These are phyloP conservation scores for Papilio elwesi DNA, from an alignment of 2,888 invertebrate species.

Conservation along the genomic window DNA sequence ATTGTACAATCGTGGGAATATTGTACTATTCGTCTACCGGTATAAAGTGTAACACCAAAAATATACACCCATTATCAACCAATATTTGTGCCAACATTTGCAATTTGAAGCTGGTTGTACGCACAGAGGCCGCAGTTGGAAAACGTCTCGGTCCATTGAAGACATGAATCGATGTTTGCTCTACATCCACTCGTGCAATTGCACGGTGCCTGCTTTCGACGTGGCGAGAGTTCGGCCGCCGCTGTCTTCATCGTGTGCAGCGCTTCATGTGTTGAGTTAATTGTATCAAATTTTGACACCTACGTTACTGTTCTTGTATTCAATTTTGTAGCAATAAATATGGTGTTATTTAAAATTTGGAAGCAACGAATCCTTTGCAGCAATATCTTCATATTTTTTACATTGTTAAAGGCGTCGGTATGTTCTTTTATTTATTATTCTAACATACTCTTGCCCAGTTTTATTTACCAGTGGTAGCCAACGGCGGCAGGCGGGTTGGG, in stretches of 20 bases:
- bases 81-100: slow-evolving; percentile 11
- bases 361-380: too few relatives aligned
- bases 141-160: slow-evolving; percentile 55
- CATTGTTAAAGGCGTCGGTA: too few relatives aligned
- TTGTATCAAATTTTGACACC: slow-evolving; percentile 9
- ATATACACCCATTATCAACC: background rate
- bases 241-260: slow-evolving; percentile 5
- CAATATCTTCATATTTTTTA: too few relatives aligned
- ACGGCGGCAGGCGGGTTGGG: too few relatives aligned
- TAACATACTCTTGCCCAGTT: too few relatives aligned
- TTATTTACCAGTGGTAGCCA: too few relatives aligned
- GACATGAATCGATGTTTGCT: slow-evolving; percentile 62
- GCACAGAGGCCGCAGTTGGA: slow-evolving; percentile 49
- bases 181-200: slow-evolving; percentile 49
- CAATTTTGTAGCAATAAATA: background rate
- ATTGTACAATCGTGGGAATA: background rate
- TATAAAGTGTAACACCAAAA: background rate
- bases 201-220: slow-evolving; percentile 45
- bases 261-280: slow-evolving; percentile 35
- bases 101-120: background rate
- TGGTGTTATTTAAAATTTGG: too few relatives aligned
- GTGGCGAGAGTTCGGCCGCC: slow-evolving; percentile 28
- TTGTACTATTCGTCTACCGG: background rate
- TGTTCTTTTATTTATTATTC: too few relatives aligned
- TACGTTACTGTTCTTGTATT: background rate